Conservation (phyloP, 2,888 invertebrate genomes). For the Mesodorylaimus sp. region DNA sequence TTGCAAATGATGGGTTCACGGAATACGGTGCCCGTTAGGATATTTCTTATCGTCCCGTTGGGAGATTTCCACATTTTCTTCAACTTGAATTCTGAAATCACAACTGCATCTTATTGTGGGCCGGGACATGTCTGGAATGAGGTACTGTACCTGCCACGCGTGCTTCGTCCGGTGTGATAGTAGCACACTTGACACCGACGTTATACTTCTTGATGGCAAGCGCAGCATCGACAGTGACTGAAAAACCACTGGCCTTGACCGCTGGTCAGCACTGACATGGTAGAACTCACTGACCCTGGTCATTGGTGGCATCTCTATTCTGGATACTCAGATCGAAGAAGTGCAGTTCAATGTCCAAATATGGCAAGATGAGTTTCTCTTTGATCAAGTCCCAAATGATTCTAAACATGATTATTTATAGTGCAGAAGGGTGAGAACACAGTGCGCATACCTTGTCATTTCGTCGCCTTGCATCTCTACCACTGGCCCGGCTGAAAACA, state of each 20-base stretch:
- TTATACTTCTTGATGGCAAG: conserved; percentile 88
- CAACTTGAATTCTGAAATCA: conserved; percentile 37
- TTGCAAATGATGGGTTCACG: conserved; percentile 41
- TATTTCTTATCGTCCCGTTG: conserved; percentile 42
- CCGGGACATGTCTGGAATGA: too few relatives aligned
- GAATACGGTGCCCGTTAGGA: conserved; percentile 41
- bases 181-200: conserved; percentile 93
- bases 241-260: conserved; percentile 11
- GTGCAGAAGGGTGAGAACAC: neutral
- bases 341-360: conserved; percentile 80
- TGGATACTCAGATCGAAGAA: conserved; percentile 86
- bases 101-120: neutral
- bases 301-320: conserved; percentile 74
- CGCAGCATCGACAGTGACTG: conserved; percentile 84
- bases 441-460: conserved; percentile 34
- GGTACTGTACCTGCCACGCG: conserved; percentile 52
- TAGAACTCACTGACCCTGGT: conserved; percentile 43
- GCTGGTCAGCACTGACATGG: neutral
- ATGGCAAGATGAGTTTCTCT: conserved; percentile 83
- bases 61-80: conserved; percentile 43
- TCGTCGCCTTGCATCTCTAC: conserved; percentile 40
- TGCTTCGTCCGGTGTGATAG: conserved; percentile 92
- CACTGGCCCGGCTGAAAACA: conserved; percentile 31
- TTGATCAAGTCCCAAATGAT: conserved; percentile 97
- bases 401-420: conserved; percentile 33